These are phyloP conservation scores for Antigone vipio DNA, from an alignment of 2,113 vertebrate species.

Conservation along the genomic window DNA sequence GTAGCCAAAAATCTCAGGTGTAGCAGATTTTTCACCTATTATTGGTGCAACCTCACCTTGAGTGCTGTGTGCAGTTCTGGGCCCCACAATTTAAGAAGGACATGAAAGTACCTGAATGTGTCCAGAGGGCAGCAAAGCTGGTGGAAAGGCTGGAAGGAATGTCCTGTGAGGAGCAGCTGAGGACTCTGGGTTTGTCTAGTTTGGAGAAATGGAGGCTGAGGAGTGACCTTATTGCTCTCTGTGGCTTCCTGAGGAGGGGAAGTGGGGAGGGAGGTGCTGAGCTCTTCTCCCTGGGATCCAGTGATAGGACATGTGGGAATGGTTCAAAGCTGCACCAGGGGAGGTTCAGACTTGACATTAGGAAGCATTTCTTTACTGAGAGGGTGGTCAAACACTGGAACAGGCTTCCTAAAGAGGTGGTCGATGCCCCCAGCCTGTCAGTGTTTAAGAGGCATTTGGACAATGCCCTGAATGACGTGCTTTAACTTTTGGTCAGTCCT, in stretches of 20 bases:
- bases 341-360: not conserved
- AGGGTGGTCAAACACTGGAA: not conserved
- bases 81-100: not conserved
- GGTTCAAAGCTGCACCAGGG: rapidly evolving
- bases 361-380: not conserved
- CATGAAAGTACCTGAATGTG: rapidly evolving
- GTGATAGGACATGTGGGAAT: rapidly evolving
- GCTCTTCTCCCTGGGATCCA: not conserved
- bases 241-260: not conserved
- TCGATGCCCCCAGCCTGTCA: rapidly evolving
- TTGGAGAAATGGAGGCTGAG: not conserved
- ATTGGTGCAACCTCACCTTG: rapidly evolving
- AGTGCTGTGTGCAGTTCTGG: not conserved
- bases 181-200: not conserved
- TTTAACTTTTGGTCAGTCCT: not conserved
- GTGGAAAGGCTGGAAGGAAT: not conserved
- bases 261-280: too few relatives aligned
- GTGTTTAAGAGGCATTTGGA: not conserved
- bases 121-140: not conserved
- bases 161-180: not conserved
- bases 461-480: not conserved
- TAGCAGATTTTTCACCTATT: not conserved
- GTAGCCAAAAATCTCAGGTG: not conserved
- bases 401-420: not conserved
- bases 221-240: rapidly evolving